Percentiles rank a stretch among this genome's conserved stretches.
Evolutionary conservation across 2,113 vertebrate genomes (phyloP).

Genomic region (Otis tarda): DNA sequence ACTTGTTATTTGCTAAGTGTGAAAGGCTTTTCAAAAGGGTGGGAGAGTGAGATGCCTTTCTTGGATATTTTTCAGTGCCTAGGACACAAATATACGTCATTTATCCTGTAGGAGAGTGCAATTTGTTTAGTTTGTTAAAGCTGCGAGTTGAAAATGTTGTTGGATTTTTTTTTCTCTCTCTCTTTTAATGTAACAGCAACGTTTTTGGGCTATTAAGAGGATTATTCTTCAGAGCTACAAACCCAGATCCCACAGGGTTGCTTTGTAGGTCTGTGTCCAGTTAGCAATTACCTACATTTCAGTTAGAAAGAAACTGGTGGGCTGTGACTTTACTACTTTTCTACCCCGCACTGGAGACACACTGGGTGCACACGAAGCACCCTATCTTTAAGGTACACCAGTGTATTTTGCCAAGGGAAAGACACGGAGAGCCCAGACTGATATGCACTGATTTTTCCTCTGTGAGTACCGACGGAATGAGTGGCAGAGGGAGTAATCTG

Average conservation of each 20-base stretch:
- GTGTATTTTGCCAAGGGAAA: background rate
- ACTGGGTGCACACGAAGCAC: too few species aligned
- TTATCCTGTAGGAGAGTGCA: background rate
- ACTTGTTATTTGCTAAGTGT: background rate
- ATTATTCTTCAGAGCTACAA: background rate
- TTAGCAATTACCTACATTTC: background rate
- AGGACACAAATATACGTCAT: background rate
- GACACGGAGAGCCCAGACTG: accelerated
- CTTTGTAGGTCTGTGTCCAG: background rate
- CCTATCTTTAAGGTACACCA: background rate
- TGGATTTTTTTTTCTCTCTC: background rate
- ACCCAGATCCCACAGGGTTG: background rate
- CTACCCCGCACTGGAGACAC: too few species aligned
- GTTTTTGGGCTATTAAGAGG: background rate
- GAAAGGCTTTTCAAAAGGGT: background rate
- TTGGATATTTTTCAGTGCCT: background rate
- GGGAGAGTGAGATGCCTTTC: slow-evolving; percentile 10
- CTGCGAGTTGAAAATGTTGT: background rate
- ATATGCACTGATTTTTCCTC: background rate
- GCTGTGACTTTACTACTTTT: background rate
- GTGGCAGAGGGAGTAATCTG: background rate
- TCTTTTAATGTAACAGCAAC: background rate
- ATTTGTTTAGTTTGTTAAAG: background rate
- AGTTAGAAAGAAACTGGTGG: background rate
- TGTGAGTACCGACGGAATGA: accelerated